These are phyloP conservation scores for Flexamia atlantica DNA, from an alignment of 2,888 invertebrate species.

Conservation along the genomic window DNA sequence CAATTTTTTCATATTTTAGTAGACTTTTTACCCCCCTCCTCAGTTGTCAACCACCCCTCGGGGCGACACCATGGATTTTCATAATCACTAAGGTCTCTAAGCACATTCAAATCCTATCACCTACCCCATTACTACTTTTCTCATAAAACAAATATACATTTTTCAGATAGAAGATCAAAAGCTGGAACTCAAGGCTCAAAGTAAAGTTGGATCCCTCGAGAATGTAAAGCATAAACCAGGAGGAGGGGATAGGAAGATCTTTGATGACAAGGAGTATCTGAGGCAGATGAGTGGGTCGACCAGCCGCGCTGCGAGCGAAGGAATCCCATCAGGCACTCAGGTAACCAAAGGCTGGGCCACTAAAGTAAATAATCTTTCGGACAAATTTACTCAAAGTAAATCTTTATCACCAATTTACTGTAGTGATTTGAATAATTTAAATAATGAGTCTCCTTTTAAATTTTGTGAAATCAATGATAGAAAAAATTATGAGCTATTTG, in stretches of 20 bases:
- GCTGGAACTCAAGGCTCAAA: slow-evolving; percentile 94
- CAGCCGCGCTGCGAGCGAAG: slow-evolving; percentile 70
- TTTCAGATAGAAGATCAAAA: slow-evolving; percentile 93
- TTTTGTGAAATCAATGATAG: neutral
- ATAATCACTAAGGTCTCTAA: too few species aligned
- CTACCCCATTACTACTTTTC: too few species aligned
- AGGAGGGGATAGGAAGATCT: slow-evolving; percentile 96
- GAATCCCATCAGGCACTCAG: slow-evolving; percentile 71
- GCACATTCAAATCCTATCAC: too few species aligned
- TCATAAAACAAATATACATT: slow-evolving; percentile 69
- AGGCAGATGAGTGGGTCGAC: slow-evolving; percentile 79
- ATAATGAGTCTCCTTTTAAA: neutral
- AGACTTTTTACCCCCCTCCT: too few species aligned
- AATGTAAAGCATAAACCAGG: slow-evolving; percentile 95
- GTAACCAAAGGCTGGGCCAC: slow-evolving; percentile 64
- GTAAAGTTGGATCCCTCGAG: slow-evolving; percentile 94
- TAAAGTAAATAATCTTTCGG: neutral
- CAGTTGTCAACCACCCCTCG: too few species aligned
- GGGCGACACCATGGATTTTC: too few species aligned
- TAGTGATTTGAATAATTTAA: neutral
- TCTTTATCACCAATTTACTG: neutral
- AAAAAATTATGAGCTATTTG: neutral
- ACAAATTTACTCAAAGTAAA: neutral
- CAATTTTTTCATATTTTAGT: too few species aligned
- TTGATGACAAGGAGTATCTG: slow-evolving; percentile 94